These are phyloP conservation scores for Dipus sagitta DNA, from an alignment of 2,797 vertebrate genomes.

Conservation along the genomic window DNA sequence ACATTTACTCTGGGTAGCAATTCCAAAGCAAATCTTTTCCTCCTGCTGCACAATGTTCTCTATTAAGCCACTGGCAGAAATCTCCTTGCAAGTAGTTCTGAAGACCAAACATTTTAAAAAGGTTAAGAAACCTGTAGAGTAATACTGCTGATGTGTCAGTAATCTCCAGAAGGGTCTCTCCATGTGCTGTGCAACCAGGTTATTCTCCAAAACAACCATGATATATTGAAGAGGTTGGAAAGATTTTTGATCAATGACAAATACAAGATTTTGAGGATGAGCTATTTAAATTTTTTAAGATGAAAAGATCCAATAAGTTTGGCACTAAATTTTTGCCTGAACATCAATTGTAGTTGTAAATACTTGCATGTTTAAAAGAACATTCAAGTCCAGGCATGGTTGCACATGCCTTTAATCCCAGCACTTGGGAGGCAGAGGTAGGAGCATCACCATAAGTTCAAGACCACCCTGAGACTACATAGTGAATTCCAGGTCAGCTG, in stretches of 20 bases:
- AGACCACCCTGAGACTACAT: too few species aligned
- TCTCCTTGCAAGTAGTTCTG: neutral
- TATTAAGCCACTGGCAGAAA: neutral
- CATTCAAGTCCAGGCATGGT: neutral
- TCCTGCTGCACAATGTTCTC: neutral
- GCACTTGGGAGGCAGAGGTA: too few species aligned
- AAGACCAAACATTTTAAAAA: neutral
- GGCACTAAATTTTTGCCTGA: neutral
- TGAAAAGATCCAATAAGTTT: neutral
- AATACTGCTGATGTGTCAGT: neutral
- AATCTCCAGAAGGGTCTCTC: neutral
- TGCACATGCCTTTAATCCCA: too few species aligned
- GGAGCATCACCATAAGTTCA: too few species aligned
- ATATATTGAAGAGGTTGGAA: neutral
- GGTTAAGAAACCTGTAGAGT: neutral
- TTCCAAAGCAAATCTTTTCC: neutral
- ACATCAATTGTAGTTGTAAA: slow-evolving; percentile 2
- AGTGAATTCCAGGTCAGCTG: too few species aligned
- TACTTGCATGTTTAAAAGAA: neutral
- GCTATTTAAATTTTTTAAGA: neutral
- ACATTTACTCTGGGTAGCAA: slow-evolving; percentile 50
- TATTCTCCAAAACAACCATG: neutral
- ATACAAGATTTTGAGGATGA: slow-evolving; percentile 18
- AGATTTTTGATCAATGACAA: neutral
- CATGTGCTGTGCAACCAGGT: neutral